Conservation (phyloP, 2,888 invertebrate species). For the Machimus atricapillus region DNA sequence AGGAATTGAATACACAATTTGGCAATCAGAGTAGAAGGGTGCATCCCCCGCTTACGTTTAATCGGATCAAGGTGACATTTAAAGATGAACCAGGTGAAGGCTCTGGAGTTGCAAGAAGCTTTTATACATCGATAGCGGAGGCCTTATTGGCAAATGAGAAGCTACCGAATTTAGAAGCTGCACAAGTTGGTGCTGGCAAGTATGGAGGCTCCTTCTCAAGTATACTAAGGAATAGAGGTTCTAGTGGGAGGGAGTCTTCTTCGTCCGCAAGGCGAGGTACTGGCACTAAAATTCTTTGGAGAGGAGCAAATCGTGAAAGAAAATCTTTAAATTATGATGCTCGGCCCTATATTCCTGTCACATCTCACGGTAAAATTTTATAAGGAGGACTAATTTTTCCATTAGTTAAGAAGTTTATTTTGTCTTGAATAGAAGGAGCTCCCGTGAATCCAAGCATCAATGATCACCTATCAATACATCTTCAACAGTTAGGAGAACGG, state of each 20-base stretch:
- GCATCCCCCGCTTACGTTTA: conserved; percentile 87
- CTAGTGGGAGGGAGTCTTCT: conserved; percentile 49
- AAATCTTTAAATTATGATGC: conserved; percentile 60
- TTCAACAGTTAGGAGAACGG: conserved; percentile 91
- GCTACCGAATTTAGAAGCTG: conserved; percentile 85
- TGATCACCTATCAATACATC: conserved; percentile 84
- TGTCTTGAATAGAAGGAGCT: conserved; percentile 54
- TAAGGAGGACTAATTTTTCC: background rate
- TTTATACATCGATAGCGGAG: conserved; percentile 97
- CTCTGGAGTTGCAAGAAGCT: conserved; percentile 96
- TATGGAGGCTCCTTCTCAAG: conserved; percentile 61
- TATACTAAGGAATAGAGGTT: conserved; percentile 59
- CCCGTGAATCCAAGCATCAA: conserved; percentile 61
- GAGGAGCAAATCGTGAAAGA: conserved; percentile 58
- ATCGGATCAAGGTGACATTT: conserved; percentile 96
- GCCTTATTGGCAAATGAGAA: conserved; percentile 90
- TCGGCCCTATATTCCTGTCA: conserved; percentile 62
- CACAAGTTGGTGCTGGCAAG: conserved; percentile 70
- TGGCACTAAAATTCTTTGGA: conserved; percentile 63
- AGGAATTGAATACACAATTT: conserved; percentile 92
- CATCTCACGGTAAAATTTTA: conserved; percentile 52
- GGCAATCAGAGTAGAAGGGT: conserved; percentile 83
- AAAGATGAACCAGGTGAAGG: conserved; percentile 99
- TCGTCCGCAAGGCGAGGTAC: conserved; percentile 63
- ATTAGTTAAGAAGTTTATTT: background rate